Evolutionary conservation across 2,797 vertebrate species (phyloP).

Genomic region (Cyclura pinguis): DNA sequence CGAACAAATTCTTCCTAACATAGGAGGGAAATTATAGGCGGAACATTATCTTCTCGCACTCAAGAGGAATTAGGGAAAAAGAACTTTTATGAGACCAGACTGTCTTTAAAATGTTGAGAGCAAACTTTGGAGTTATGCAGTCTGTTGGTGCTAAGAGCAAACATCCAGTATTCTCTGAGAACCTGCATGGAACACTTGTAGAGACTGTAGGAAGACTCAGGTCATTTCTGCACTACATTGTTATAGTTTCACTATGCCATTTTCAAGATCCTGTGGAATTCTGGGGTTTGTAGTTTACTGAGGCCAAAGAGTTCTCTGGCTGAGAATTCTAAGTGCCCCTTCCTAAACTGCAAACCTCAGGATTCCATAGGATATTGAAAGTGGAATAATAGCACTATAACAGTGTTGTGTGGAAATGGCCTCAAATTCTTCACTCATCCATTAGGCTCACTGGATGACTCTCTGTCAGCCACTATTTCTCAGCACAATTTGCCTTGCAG

Average conservation of each 20-base stretch:
- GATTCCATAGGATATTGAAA: no score
- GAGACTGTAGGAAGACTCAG: not conserved
- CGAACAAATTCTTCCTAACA: slow-evolving; percentile 36
- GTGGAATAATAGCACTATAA: no score
- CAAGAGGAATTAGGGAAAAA: not conserved
- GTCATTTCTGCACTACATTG: no score
- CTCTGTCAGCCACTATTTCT: not conserved
- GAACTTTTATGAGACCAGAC: not conserved
- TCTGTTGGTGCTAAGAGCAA: not conserved
- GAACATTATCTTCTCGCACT: slow-evolving; percentile 19
- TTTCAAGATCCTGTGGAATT: no score
- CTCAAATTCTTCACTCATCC: no score
- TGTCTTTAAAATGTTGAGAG: slow-evolving; percentile 1
- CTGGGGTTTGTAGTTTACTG: no score
- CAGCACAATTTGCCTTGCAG: slow-evolving; percentile 3
- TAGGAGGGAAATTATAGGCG: slow-evolving; percentile 18
- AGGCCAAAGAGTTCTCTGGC: no score
- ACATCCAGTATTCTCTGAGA: not conserved
- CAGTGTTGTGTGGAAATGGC: no score
- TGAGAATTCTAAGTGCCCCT: no score
- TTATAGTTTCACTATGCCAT: no score
- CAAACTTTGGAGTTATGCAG: not conserved
- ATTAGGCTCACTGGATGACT: not conserved
- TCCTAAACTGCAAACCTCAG: no score
- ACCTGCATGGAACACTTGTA: not conserved